Conservation (phyloP, 2,113 vertebrate species). For the Vimba vimba region DNA sequence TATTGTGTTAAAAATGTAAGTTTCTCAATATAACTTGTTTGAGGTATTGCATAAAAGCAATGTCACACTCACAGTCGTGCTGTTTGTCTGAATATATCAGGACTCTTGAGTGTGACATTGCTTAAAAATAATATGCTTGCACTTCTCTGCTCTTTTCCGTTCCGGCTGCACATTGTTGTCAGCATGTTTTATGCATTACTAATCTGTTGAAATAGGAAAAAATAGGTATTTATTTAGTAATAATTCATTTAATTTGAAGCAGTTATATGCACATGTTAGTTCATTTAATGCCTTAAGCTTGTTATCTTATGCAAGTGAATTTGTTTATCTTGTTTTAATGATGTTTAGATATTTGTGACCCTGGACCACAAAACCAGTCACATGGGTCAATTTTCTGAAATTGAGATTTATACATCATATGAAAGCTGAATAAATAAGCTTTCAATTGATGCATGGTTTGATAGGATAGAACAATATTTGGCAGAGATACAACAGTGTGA, state of each 20-base stretch:
- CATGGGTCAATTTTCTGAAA: too few species aligned
- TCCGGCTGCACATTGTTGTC: not conserved
- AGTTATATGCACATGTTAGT: not conserved
- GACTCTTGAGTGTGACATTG: not conserved
- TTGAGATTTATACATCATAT: too few species aligned
- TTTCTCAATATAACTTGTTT: not conserved
- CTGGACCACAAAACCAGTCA: too few species aligned
- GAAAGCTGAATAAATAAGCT: too few species aligned
- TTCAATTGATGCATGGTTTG: too few species aligned
- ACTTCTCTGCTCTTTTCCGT: not conserved
- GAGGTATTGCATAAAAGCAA: not conserved
- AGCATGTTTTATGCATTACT: not conserved
- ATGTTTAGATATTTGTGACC: too few species aligned
- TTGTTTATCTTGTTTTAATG: too few species aligned
- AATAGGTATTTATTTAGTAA: not conserved
- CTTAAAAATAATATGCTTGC: not conserved
- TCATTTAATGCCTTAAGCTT: not conserved
- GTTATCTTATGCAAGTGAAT: too few species aligned
- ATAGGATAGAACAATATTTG: too few species aligned
- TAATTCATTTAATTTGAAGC: not conserved
- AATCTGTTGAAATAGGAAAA: not conserved
- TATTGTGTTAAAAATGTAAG: not conserved
- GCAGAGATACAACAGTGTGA: too few species aligned
- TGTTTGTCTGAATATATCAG: not conserved
- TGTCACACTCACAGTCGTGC: not conserved